phyloP scores from a whole-genome alignment of 1,140 invertebrate genomes.

The Drosophila bifasciata region DNA sequence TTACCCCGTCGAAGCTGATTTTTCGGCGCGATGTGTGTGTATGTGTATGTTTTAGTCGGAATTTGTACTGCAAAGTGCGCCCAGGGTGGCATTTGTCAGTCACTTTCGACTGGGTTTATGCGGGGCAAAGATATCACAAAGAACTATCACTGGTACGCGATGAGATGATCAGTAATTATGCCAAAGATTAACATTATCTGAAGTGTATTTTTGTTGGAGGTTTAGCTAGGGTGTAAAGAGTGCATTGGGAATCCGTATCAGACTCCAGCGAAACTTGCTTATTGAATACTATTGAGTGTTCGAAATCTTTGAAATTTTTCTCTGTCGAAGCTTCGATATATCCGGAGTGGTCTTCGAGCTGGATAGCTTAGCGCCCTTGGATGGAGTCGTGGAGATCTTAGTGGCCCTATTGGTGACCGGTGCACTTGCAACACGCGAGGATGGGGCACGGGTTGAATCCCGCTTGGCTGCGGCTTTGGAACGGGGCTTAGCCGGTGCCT shows the following conservation, averaged over 20 bases:
- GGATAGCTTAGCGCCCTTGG: neutral
- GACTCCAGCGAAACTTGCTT: neutral
- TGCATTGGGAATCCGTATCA: too few relatives aligned
- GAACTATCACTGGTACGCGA: neutral
- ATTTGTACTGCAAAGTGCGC: constrained; percentile 57
- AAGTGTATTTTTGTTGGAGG: too few relatives aligned
- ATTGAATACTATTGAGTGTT: too few relatives aligned
- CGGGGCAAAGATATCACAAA: constrained; percentile 25
- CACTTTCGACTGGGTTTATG: constrained; percentile 24
- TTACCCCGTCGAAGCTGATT: constrained; percentile 19
- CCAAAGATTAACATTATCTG: neutral
- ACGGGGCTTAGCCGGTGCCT: neutral
- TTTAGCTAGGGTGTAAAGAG: too few relatives aligned
- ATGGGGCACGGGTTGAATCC: neutral
- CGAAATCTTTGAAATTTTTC: neutral
- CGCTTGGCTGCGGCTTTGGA: neutral
- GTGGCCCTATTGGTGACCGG: constrained; percentile 35
- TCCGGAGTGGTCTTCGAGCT: neutral
- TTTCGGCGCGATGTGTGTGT: constrained; percentile 34
- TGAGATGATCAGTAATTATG: constrained; percentile 11
- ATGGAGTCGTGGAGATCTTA: constrained; percentile 6
- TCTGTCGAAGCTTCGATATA: constrained; percentile 28
- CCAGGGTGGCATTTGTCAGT: constrained; percentile 48
- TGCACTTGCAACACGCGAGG: neutral
- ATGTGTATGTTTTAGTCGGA: constrained; percentile 35